Conservation (phyloP, 1,140 invertebrate species). For the Idris sp. region DNA sequence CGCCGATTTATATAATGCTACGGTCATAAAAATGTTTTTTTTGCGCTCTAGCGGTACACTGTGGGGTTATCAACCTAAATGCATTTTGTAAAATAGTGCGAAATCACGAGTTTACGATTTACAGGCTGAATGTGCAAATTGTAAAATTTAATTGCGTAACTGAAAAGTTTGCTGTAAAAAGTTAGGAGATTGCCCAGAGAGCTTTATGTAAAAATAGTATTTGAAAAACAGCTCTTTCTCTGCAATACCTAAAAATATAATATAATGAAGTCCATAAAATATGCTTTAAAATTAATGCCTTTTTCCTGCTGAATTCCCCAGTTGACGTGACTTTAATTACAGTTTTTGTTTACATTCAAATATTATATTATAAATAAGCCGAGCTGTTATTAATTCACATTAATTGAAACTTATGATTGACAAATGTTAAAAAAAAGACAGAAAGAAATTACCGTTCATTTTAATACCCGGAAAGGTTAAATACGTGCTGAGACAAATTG, state of each 20-base stretch:
- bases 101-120: constrained; percentile 52
- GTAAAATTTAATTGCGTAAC: constrained; percentile 38
- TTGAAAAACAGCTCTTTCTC: too few relatives aligned
- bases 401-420: constrained; percentile 7
- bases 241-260: too few relatives aligned
- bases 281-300: too few relatives aligned
- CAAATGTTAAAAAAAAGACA: constrained; percentile 28
- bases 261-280: too few relatives aligned
- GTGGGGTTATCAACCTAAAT: constrained; percentile 56
- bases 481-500: constrained; percentile 49
- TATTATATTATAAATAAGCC: too few relatives aligned
- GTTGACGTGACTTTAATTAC: too few relatives aligned
- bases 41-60: constrained; percentile 41
- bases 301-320: too few relatives aligned
- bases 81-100: constrained; percentile 48
- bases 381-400: too few relatives aligned
- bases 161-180: too few relatives aligned
- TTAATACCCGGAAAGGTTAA: constrained; percentile 20
- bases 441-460: constrained; percentile 23
- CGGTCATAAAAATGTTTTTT: constrained; percentile 37
- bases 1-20: constrained; percentile 45
- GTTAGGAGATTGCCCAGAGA: too few relatives aligned
- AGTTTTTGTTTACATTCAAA: too few relatives aligned
- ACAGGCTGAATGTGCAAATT: constrained; percentile 27
- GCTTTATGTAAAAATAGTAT: too few relatives aligned